phyloP scores from a whole-genome alignment of 2,113 vertebrate species.

The Boleophthalmus pectinirostris region DNA sequence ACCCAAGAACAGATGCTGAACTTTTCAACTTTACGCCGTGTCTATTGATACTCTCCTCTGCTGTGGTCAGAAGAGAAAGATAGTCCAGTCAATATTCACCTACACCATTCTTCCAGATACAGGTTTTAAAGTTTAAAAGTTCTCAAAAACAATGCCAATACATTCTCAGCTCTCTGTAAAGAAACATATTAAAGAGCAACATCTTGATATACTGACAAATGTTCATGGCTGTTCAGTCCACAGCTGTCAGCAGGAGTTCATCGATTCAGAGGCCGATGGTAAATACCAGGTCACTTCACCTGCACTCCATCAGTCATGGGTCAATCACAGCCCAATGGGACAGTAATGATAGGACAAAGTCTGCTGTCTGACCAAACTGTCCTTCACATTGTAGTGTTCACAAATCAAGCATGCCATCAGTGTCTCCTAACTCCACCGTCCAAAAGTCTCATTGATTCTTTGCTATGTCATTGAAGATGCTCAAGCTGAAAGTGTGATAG shows the following conservation, averaged over 20 bases:
- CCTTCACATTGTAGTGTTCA: conserved; percentile 36
- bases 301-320: conserved; percentile 64
- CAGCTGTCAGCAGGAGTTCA: conserved; percentile 29
- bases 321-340: conserved; percentile 63
- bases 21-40: conserved; percentile 71
- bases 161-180: conserved; percentile 22
- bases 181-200: conserved; percentile 1
- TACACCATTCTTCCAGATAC: conserved; percentile 32
- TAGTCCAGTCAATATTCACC: conserved; percentile 55
- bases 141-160: conserved; percentile 14
- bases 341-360: conserved; percentile 61
- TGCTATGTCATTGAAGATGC: conserved; percentile 54
- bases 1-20: conserved; percentile 68
- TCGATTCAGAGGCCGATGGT: conserved; percentile 52
- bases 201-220: conserved; percentile 20
- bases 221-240: conserved; percentile 20
- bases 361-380: conserved; percentile 16
- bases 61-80: conserved; percentile 47
- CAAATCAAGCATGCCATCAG: conserved; percentile 50
- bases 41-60: conserved; percentile 64
- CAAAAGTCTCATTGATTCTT: conserved; percentile 60
- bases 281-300: conserved; percentile 69
- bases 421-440: conserved; percentile 51
- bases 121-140: conserved; percentile 41
- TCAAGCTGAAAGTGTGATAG: conserved; percentile 33